Evolutionary conservation across 2,113 vertebrate species (phyloP), one percentile per base, ranked within the genome.

Genomic region (Microtus richardsoni): DNA sequence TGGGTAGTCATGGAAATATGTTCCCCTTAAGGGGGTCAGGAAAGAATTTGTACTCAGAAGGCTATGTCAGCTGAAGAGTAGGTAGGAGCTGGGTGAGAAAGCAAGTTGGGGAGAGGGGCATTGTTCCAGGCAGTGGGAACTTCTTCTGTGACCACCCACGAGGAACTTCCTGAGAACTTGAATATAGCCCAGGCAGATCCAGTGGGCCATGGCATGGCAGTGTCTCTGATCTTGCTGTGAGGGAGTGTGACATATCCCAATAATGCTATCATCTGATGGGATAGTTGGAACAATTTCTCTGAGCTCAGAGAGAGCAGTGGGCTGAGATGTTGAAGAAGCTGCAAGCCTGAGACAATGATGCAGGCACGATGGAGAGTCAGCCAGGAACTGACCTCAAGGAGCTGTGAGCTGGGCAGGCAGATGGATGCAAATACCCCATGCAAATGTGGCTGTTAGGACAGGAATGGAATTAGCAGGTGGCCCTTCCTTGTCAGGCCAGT

Each of bases 371-470:
- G 17, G 30, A 28, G 4, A 14, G 26, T 33, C 12, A 17, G 30
- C 58, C 62, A 4, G 60, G 60, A 39, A 16, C 64, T 24, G 14
- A 36, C 9, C 12, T 9, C 4, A 54, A 68, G 36, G 30, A 39
- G 10, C 79, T 60, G 8, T 89, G 39, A 21, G 19, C 30, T 2
- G 33, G 68, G 41, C 28, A 49, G 68, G 44, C 52, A 41, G 62
- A 47, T 13, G 60, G n/a, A 10, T 49, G 28, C 36, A 30, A 0
- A n/a, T 3, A 2, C 0, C 11, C 30, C 54, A 2, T 8, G 33
- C 14, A 70, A 62, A 8, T 0, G 0, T 21, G 17, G 49, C 0
- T 2, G 17, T 26, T 22, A 26, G 36, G 28, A 7, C 44, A 58
- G 0, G 4, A 7, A 47, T 11, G 68, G 68, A 39, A 24, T 49